A percentile compares a stretch with the other conserved stretches of the same genome.
Conservation (phyloP, 2,113 vertebrate genomes). For the Cyphomyrus discorhynchus region DNA sequence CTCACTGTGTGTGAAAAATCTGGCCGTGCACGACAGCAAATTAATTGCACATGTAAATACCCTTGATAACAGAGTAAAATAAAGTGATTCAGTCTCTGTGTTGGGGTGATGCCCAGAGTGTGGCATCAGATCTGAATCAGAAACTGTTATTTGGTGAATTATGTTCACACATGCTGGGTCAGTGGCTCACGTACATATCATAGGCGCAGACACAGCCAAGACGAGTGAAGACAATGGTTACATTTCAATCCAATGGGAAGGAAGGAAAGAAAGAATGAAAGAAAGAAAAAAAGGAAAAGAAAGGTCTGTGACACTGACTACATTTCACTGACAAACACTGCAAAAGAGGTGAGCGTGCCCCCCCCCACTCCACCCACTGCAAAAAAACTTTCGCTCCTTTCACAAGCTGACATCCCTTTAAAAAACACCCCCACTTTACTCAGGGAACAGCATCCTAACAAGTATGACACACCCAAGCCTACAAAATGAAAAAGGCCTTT, state of each 20-base stretch:
- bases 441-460: slow-evolving; percentile 34
- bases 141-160: neutral
- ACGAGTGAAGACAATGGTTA: neutral
- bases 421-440: slow-evolving; percentile 2
- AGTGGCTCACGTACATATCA: neutral
- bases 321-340: neutral
- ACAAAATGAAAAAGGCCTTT: slow-evolving; percentile 45
- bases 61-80: neutral
- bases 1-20: neutral
- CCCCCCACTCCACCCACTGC: neutral
- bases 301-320: neutral
- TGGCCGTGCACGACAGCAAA: neutral
- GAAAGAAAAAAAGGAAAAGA: neutral
- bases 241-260: neutral
- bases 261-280: neutral
- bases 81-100: neutral
- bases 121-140: neutral
- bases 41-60: neutral
- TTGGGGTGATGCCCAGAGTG: neutral
- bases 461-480: slow-evolving; percentile 31
- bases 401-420: neutral
- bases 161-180: neutral
- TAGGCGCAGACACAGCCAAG: neutral
- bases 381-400: neutral
- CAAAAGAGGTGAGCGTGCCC: neutral